Evolutionary conservation across 2,888 invertebrate genomes (phyloP).

Genomic region (Pyralis farinalis): DNA sequence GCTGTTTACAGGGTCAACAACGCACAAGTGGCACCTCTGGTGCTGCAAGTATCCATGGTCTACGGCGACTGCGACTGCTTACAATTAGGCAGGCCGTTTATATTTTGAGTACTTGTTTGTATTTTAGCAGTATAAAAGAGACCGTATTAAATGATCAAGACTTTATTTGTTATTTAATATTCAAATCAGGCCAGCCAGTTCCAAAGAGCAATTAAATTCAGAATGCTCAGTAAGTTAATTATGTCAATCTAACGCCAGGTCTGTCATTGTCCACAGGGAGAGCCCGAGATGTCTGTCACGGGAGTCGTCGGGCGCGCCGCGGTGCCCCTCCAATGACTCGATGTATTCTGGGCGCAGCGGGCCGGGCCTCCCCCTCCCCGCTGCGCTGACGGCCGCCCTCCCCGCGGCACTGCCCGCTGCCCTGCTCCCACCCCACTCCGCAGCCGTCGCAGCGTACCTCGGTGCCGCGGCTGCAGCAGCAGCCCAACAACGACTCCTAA

Average conservation of each 20-base stretch:
- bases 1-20: too few species aligned
- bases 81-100: too few species aligned
- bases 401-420: constrained; percentile 86
- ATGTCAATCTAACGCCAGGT: constrained; percentile 34
- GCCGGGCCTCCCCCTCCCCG: constrained; percentile 67
- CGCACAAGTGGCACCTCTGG: too few species aligned
- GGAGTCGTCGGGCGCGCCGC: constrained; percentile 87
- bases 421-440: constrained; percentile 88
- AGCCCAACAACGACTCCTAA: constrained; percentile 88
- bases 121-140: too few species aligned
- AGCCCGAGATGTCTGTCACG: constrained; percentile 92
- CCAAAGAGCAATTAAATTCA: constrained; percentile 9
- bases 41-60: too few species aligned
- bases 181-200: constrained; percentile 44
- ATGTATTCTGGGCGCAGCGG: constrained; percentile 85
- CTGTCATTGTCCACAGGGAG: constrained; percentile 85
- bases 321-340: constrained; percentile 90
- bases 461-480: constrained; percentile 87
- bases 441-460: constrained; percentile 91
- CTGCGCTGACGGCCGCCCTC: constrained; percentile 85
- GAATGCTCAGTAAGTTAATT: constrained; percentile 32
- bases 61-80: too few species aligned
- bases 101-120: too few species aligned
- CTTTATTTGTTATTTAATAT: constrained; percentile 34
- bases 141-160: neutral